Base-by-base conservation (phyloP, 1,140 invertebrate genomes). In the Aphelinus certus region DNA sequence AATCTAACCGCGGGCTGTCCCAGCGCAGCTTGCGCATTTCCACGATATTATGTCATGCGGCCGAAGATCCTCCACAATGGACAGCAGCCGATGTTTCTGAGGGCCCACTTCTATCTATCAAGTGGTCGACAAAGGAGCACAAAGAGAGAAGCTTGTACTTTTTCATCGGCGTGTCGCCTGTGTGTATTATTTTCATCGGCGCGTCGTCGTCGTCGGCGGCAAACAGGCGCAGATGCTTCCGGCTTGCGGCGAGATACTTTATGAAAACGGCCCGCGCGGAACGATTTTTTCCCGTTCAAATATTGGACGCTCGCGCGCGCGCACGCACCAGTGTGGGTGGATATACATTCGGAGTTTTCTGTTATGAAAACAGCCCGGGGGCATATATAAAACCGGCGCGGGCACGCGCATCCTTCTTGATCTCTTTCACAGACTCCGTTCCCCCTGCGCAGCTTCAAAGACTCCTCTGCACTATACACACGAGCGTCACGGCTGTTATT, bases 241-340 rank as follows among this genome's bases (percentile, higher is more conserved):
- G 56, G 57, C 43, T 67, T 42, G 0, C 48, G 2, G 9, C 1
- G 3, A 53, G 48, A 26, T 26, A 45, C 48, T 58, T 58, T 70
- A 51, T 9, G 57, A 65, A 65, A 48, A 58, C 42, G 7, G 26
- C 26, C 26, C 48, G 43, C 42, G 58, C 10, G 68, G 57, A 78
- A 73, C 71, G 65, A 69, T 64, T 80, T 71, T 81, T 76, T 79
- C 76, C 62, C 68, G 49, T 69, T 58, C 69, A 80, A 81, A 81
- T 80, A 81, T 78, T 79, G 74, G 77, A 71, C 71, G 42, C 60
- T 6, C 7, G 48, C 3, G n/a, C 7, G n/a, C 7, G 26, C 26
- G 26, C 26, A 26, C 26, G 26, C 26, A 26, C 26, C 26, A 26
- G 26, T 26, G 26, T 26, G 26, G 26, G 26, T 26, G 26, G 26